Evolutionary conservation across 2,888 invertebrate genomes (phyloP).

Genomic region (Pandemis cinnamomeana): DNA sequence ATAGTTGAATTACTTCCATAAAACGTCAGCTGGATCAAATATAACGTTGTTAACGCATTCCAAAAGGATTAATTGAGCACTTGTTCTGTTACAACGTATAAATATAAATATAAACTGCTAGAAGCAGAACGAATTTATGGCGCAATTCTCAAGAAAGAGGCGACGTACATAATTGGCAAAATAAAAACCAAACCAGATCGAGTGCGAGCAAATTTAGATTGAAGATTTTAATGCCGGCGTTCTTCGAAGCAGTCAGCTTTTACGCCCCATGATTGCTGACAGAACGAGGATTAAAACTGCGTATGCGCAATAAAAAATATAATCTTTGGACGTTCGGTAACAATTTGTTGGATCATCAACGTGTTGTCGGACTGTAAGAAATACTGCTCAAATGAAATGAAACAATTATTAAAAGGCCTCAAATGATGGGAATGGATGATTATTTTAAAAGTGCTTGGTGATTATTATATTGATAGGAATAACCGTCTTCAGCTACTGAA

Average conservation of each 20-base stretch:
- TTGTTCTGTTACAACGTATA: neutral
- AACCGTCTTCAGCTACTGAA: no score
- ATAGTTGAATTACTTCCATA: no score
- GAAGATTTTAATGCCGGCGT: slow-evolving; percentile 23
- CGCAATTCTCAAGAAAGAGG: neutral
- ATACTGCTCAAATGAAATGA: neutral
- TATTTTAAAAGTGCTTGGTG: no score
- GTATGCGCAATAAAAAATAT: slow-evolving; percentile 49
- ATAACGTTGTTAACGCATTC: neutral
- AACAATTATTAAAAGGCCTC: neutral
- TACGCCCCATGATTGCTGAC: slow-evolving; percentile 47
- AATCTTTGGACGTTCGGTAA: slow-evolving; percentile 46
- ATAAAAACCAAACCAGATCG: slow-evolving; percentile 22
- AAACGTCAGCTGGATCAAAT: no score
- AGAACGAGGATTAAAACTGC: slow-evolving; percentile 44
- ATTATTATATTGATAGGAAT: no score
- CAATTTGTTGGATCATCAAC: slow-evolving; percentile 46
- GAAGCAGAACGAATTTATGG: neutral
- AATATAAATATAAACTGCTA: neutral
- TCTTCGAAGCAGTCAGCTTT: slow-evolving; percentile 41
- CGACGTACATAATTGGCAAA: slow-evolving; percentile 12
- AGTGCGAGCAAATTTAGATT: slow-evolving; percentile 24
- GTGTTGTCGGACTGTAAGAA: neutral
- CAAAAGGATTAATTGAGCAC: neutral
- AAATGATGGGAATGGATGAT: neutral